phyloP scores from a whole-genome alignment of 2,888 invertebrate genomes.

The Diabrotica balteata region DNA sequence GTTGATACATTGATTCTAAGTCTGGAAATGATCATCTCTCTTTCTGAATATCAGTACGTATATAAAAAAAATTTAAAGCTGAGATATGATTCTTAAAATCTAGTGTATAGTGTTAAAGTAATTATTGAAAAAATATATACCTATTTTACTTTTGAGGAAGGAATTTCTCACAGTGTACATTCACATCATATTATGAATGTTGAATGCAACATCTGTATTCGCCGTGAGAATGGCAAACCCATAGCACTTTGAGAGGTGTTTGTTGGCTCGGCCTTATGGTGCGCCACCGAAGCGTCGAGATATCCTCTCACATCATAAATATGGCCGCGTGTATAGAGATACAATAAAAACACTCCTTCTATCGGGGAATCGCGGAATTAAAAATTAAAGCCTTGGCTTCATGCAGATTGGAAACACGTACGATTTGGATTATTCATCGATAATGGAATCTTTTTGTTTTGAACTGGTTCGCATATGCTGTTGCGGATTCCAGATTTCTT shows the following conservation, averaged over 20 bases:
- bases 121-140: too few relatives aligned
- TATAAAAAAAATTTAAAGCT: too few relatives aligned
- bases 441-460: slow-evolving; percentile 33
- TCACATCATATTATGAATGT: slow-evolving; percentile 58
- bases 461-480: slow-evolving; percentile 2
- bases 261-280: slow-evolving; percentile 28
- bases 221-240: slow-evolving; percentile 46
- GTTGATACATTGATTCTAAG: too few relatives aligned
- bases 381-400: slow-evolving; percentile 48
- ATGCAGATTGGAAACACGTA: slow-evolving; percentile 38
- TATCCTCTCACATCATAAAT: slow-evolving; percentile 50
- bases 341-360: slow-evolving; percentile 50
- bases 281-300: slow-evolving; percentile 16
- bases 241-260: slow-evolving; percentile 52
- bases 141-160: too few relatives aligned
- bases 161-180: slow-evolving; percentile 14
- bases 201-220: slow-evolving; percentile 60
- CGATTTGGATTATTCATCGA: slow-evolving; percentile 36
- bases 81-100: too few relatives aligned
- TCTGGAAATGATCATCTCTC: too few relatives aligned
- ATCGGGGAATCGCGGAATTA: slow-evolving; percentile 50
- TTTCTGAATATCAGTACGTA: too few relatives aligned
- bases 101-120: too few relatives aligned
- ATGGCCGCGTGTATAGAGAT: slow-evolving; percentile 41
- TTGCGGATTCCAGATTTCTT: neutral